Evolutionary conservation across 2,888 invertebrate species (phyloP).

Genomic region (Hemithea aestivaria): DNA sequence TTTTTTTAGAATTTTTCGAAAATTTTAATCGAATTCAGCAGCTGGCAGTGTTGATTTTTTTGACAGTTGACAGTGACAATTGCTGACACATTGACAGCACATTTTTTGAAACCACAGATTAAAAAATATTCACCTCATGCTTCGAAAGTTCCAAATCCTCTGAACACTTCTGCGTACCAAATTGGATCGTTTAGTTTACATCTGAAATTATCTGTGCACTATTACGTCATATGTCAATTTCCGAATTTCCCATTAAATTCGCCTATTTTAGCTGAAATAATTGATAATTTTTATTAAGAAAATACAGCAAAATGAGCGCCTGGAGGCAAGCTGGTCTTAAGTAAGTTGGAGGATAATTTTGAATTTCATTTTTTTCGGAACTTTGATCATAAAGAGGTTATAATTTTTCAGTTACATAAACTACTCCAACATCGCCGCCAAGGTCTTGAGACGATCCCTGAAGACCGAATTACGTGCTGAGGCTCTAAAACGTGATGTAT

Average conservation of each 20-base stretch:
- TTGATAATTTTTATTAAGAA: slow-evolving; percentile 19
- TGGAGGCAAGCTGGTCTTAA: slow-evolving; percentile 92
- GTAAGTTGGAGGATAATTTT: slow-evolving; percentile 71
- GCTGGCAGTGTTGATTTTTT: slow-evolving; percentile 2
- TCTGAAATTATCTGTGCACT: too few species aligned
- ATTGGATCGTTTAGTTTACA: too few species aligned
- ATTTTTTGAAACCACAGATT: too few species aligned
- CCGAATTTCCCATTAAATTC: slow-evolving; percentile 14
- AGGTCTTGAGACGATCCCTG: slow-evolving; percentile 86
- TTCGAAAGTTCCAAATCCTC: too few species aligned
- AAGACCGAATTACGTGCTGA: slow-evolving; percentile 87
- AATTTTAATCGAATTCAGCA: too few species aligned
- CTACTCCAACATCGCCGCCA: slow-evolving; percentile 96
- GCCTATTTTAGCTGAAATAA: slow-evolving; percentile 24
- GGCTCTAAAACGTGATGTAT: slow-evolving; percentile 86
- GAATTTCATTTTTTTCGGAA: slow-evolving; percentile 1
- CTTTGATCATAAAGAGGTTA: slow-evolving; percentile 25
- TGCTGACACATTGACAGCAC: too few species aligned
- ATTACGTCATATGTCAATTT: slow-evolving; percentile 42
- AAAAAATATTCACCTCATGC: too few species aligned
- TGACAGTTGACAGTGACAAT: neutral
- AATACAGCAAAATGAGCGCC: slow-evolving; percentile 80
- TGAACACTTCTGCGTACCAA: too few species aligned
- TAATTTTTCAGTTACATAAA: slow-evolving; percentile 90
- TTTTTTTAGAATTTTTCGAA: too few species aligned